Conservation (phyloP, 2,113 vertebrate genomes). For the Seriola rivoliana region DNA sequence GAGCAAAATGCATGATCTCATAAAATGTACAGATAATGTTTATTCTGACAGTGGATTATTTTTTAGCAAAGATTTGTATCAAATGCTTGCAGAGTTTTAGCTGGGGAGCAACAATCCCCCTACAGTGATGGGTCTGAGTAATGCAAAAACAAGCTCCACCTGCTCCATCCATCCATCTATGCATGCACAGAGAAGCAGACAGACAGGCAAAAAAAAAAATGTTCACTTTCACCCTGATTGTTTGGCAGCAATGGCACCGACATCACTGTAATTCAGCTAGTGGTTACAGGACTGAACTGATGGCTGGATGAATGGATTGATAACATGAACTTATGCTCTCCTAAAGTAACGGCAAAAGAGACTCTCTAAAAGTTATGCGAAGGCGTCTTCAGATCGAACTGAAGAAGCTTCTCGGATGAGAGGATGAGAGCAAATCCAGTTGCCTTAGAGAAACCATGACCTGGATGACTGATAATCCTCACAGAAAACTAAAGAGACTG, state of each 20-base stretch:
- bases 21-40: neutral
- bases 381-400: no score
- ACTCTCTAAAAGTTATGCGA: no score
- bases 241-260: neutral
- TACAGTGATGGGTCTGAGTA: slow-evolving; percentile 22
- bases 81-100: neutral
- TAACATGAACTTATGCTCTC: neutral
- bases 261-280: slow-evolving; percentile 4
- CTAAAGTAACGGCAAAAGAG: neutral
- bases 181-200: slow-evolving; percentile 5
- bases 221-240: slow-evolving; percentile 20
- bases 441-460: no score
- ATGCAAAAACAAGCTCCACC: slow-evolving; percentile 9
- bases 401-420: no score
- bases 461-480: no score
- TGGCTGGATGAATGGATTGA: slow-evolving; percentile 6
- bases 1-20: neutral
- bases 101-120: neutral
- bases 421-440: no score
- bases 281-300: slow-evolving; percentile 22
- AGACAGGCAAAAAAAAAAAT: slow-evolving; percentile 8
- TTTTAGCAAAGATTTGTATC: slow-evolving; percentile 11
- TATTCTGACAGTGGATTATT: neutral
- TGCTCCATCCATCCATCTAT: slow-evolving; percentile 21
- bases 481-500: neutral